Base-by-base conservation (phyloP, 2,113 vertebrate genomes). In the Litocranius walleri region DNA sequence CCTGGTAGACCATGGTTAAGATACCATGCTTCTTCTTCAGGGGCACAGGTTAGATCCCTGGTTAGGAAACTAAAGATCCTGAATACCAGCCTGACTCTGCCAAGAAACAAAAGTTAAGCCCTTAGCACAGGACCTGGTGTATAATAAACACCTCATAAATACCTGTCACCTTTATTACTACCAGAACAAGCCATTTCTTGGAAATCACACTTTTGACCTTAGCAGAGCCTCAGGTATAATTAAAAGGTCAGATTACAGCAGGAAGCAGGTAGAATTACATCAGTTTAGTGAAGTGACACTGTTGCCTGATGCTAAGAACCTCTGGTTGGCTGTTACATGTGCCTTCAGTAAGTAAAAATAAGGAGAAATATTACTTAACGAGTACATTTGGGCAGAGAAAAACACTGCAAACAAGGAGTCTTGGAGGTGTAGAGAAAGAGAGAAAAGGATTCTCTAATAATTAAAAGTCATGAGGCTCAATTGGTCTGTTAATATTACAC, bases 171-270 rank as follows among this genome's bases (percentile, higher is more conserved):
- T 4, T 61, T 92, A 64, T 93, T 91, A 52, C 27, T 89, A 25
- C 45, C 86, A 62, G 29, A 86, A 52, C 6, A 50, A 96, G 89
- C 7, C 33, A 62, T 74, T 90, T 94, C 93, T 96, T 90, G 54
- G 94, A 97, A 97, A 83, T 93, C 86, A 95, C 62, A 87, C 84
- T 95, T 90, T 88, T 94, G 90, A 13, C 27, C n/a, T 25, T 64
- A 86, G 56, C 48, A 19, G 52, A 94, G 29, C 54, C 27, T 87
- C 40, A 1, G 30, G 43, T 92, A 43, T 95, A 95, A 96, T 93
- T 94, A 92, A 97, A 91, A 96, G 78, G 33, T 87, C 30, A 19
- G 40, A 83, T 92, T 87, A 89, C 88, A 82, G 36, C 25, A 33
- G 88, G 48, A 91, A 81, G 43, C 48, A 3, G n/a, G 29, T 94